Evolutionary conservation across 2,888 invertebrate genomes (phyloP).

Genomic region (Nezara viridula): DNA sequence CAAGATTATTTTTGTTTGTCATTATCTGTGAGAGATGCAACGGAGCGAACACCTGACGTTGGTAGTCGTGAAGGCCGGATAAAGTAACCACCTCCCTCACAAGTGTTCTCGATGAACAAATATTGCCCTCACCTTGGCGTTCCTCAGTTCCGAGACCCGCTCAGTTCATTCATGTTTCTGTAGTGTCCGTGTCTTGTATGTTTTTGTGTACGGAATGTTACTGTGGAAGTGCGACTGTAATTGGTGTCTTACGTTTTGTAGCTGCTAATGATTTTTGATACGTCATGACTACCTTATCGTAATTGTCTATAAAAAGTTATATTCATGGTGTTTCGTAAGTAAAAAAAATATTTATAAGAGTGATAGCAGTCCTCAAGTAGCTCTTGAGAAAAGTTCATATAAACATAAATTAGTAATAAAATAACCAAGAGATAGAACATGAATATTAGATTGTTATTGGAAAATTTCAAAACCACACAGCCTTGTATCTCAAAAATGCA

Average conservation of each 20-base stretch:
- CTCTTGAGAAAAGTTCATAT: no score
- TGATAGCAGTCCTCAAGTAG: no score
- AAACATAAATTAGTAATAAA: no score
- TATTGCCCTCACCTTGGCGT: conserved; percentile 12
- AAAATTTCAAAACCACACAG: no score
- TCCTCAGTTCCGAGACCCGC: not conserved
- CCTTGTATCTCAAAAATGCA: no score
- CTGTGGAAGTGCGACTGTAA: not conserved
- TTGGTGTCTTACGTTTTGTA: not conserved
- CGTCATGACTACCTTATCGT: no score
- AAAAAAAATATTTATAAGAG: no score
- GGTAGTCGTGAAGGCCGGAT: not conserved
- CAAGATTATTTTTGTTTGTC: not conserved
- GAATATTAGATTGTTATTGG: no score
- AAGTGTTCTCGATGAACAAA: conserved; percentile 5
- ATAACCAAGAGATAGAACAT: no score
- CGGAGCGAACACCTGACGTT: not conserved
- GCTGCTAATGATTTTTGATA: no score
- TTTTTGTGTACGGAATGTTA: not conserved
- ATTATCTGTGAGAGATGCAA: not conserved
- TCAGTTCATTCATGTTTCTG: not conserved
- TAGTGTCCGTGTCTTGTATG: not conserved
- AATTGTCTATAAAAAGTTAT: no score
- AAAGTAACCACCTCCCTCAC: not conserved
- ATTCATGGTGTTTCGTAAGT: no score